Conservation (phyloP, 2,113 vertebrate species). For the Saccopteryx bilineata region DNA sequence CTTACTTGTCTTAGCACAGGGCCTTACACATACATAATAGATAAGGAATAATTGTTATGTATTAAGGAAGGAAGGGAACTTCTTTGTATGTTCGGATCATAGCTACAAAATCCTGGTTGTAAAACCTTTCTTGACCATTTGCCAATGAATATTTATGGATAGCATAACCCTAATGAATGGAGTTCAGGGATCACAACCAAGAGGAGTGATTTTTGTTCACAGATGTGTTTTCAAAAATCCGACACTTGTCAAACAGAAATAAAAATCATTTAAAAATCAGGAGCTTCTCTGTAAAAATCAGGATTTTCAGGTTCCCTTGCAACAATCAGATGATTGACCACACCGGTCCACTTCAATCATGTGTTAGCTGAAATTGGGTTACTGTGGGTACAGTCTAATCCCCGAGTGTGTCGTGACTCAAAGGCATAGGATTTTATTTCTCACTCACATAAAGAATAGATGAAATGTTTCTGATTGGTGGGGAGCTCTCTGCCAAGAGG, state of each 20-base stretch:
- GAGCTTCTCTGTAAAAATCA: background rate
- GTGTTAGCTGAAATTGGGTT: background rate
- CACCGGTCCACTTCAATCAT: background rate
- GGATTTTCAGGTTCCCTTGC: conserved; percentile 6
- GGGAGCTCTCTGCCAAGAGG: background rate
- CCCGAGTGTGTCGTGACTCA: background rate
- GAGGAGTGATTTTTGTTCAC: background rate
- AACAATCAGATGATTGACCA: background rate
- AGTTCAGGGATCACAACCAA: background rate
- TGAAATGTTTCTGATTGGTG: background rate
- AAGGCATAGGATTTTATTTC: background rate
- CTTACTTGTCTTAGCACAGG: background rate
- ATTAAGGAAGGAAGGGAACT: background rate
- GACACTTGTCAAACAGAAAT: background rate
- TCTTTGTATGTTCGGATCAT: background rate
- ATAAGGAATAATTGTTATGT: background rate
- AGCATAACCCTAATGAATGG: background rate
- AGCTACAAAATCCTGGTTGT: background rate
- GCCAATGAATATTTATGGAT: background rate
- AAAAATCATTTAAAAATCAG: background rate
- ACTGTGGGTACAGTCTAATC: background rate
- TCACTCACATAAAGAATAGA: background rate
- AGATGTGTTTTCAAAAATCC: background rate
- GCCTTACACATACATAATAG: background rate
- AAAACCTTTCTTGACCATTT: conserved; percentile 23